Conservation (phyloP, 2,113 vertebrate species). For the Stigmatopora nigra region DNA sequence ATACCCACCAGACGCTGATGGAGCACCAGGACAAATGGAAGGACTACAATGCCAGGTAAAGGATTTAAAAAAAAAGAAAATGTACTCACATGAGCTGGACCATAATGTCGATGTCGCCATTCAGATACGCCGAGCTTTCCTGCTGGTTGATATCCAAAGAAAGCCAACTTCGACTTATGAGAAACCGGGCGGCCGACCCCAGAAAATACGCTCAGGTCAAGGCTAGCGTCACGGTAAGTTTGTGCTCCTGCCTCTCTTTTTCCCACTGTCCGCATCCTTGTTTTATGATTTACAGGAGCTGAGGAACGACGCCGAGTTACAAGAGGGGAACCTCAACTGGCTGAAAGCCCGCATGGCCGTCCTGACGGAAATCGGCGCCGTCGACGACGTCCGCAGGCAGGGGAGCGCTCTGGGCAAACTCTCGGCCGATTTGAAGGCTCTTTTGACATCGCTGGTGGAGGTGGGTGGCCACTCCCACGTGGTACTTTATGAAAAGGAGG, state of each 20-base stretch:
- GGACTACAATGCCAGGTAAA: slow-evolving; percentile 76
- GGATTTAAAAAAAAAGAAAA: too few species aligned
- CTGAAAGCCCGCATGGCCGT: slow-evolving; percentile 79
- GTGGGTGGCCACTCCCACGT: slow-evolving; percentile 48
- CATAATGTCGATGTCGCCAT: slow-evolving; percentile 30
- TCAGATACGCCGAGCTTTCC: slow-evolving; percentile 81
- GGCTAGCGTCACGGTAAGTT: slow-evolving; percentile 70
- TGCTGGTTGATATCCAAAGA: slow-evolving; percentile 83
- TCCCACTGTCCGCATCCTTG: too few species aligned
- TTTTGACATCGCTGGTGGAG: slow-evolving; percentile 76
- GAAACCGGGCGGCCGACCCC: slow-evolving; percentile 66
- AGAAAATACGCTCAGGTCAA: slow-evolving; percentile 78
- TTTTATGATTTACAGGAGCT: slow-evolving; percentile 71
- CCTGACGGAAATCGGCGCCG: slow-evolving; percentile 74
- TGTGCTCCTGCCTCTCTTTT: not conserved
- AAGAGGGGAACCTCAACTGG: slow-evolving; percentile 82
- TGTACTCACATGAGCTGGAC: not conserved
- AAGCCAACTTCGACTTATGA: slow-evolving; percentile 75
- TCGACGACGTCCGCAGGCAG: slow-evolving; percentile 77
- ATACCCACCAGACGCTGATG: slow-evolving; percentile 73
- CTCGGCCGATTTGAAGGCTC: slow-evolving; percentile 78
- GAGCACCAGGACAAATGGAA: slow-evolving; percentile 86
- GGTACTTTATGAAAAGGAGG: too few species aligned
- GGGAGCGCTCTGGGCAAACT: slow-evolving; percentile 76
- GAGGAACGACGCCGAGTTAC: slow-evolving; percentile 72